Conservation (phyloP, 2,797 vertebrate genomes). For the Chromobotia macracanthus region DNA sequence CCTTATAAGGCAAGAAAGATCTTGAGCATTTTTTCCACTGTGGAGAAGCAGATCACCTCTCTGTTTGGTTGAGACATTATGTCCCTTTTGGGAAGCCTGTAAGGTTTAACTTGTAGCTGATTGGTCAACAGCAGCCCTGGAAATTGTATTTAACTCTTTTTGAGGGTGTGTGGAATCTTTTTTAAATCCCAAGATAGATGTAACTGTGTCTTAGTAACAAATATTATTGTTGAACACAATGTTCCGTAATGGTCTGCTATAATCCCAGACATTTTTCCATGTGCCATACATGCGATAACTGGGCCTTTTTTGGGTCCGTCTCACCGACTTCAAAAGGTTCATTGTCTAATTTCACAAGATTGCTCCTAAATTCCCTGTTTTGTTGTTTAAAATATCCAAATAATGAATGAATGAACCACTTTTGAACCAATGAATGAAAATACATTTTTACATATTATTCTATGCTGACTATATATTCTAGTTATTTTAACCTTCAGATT, state of each 20-base stretch:
- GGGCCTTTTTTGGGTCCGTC: neutral
- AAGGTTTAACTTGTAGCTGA: conserved; percentile 50
- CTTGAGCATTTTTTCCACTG: conserved; percentile 46
- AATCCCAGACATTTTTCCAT: neutral
- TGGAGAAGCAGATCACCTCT: conserved; percentile 56
- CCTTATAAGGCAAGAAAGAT: conserved; percentile 60
- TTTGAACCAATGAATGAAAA: too few species aligned
- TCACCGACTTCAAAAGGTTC: neutral
- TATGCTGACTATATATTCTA: too few species aligned
- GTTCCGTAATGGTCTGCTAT: neutral
- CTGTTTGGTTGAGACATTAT: conserved; percentile 58
- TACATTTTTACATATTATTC: too few species aligned
- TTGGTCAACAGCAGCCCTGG: conserved; percentile 10
- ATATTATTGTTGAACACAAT: neutral
- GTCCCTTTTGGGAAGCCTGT: conserved; percentile 52
- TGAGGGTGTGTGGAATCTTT: too few species aligned
- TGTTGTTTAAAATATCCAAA: too few species aligned
- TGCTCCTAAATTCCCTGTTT: too few species aligned
- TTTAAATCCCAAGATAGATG: too few species aligned
- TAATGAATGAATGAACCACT: too few species aligned
- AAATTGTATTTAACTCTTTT: too few species aligned
- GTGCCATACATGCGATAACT: neutral
- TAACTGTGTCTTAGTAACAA: too few species aligned
- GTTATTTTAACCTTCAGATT: neutral
- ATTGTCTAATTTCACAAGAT: too few species aligned